Conservation (phyloP, 2,113 vertebrate species). For the Pygoscelis adeliae region DNA sequence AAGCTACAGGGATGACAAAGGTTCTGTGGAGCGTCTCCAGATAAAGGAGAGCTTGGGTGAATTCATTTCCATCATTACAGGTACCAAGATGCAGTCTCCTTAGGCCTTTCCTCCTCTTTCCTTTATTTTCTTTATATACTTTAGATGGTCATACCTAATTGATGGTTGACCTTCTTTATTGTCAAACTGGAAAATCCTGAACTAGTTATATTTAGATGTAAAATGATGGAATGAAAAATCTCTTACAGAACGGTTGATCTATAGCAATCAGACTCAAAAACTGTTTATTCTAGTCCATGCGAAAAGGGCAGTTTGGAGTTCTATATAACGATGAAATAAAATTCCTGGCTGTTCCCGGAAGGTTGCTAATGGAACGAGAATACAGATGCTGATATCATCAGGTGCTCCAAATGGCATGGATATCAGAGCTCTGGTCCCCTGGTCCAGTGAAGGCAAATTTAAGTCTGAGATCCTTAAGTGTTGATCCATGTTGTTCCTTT, state of each 20-base stretch:
- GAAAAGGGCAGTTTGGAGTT: not conserved
- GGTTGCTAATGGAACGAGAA: not conserved
- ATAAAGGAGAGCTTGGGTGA: not conserved
- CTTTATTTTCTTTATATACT: not conserved
- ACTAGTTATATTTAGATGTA: not conserved
- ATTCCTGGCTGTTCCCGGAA: not conserved
- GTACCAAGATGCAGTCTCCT: not conserved
- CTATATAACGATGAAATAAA: not conserved
- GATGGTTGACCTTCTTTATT: not conserved
- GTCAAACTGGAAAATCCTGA: not conserved
- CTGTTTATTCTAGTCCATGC: not conserved
- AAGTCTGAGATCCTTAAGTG: not conserved
- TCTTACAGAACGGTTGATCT: not conserved
- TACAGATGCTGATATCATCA: not conserved
- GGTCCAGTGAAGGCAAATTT: not conserved
- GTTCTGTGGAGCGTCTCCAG: not conserved
- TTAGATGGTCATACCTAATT: not conserved
- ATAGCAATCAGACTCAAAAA: not conserved
- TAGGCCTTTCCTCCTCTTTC: not conserved
- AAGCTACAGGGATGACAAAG: not conserved
- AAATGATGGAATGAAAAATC: not conserved
- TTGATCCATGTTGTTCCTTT: not conserved
- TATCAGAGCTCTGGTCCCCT: not conserved
- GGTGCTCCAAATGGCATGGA: not conserved
- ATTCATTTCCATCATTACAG: not conserved